phyloP scores from a whole-genome alignment of 2,113 vertebrate species.

The Castor canadensis region DNA sequence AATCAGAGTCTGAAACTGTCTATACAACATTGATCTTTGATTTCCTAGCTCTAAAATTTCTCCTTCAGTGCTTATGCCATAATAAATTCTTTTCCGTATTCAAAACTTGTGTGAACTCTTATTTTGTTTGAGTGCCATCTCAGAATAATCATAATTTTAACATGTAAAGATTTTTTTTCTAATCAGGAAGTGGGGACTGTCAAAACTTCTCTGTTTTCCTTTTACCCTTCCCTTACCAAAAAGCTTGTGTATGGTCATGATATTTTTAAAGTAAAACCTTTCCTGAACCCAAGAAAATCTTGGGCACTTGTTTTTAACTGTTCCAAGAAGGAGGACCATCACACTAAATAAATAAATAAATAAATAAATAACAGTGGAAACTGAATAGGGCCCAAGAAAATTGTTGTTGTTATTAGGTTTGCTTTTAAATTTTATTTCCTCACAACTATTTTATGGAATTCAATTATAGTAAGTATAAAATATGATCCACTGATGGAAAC shows the following conservation, averaged over 20 bases:
- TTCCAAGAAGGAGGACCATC: background rate
- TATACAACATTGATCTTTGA: background rate
- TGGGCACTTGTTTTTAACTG: constrained; percentile 34
- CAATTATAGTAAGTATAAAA: background rate
- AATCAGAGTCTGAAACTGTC: background rate
- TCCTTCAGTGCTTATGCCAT: background rate
- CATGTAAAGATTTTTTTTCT: constrained; percentile 18
- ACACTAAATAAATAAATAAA: constrained; percentile 24
- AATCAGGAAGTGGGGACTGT: constrained; percentile 13
- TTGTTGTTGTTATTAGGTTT: background rate
- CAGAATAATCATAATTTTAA: constrained; percentile 50
- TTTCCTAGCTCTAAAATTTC: background rate
- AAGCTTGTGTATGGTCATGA: constrained; percentile 25
- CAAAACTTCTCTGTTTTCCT: constrained; percentile 31
- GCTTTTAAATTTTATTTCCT: constrained; percentile 46
- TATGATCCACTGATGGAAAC: background rate
- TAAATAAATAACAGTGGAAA: constrained; percentile 31
- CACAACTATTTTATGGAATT: background rate
- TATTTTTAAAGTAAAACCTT: constrained; percentile 53
- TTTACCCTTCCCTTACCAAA: background rate
- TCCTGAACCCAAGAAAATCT: constrained; percentile 12
- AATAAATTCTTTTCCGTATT: background rate
- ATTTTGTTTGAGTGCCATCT: background rate
- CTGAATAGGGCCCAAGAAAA: background rate
- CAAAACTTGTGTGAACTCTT: background rate